phyloP scores from a whole-genome alignment of 1,140 invertebrate genomes.

The Popillia japonica region DNA sequence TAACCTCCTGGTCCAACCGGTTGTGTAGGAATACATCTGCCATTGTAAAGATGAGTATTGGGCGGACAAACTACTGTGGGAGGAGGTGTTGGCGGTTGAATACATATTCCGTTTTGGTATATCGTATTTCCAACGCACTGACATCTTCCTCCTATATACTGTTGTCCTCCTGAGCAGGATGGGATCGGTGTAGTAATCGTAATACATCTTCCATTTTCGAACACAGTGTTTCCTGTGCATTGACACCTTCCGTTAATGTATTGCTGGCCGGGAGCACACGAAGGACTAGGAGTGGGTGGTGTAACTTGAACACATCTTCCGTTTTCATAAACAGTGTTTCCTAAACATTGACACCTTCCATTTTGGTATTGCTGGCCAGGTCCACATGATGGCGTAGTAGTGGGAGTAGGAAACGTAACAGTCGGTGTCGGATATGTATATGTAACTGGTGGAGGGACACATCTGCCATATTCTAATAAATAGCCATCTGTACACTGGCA shows the following conservation, averaged over 20 bases:
- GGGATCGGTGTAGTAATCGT: neutral
- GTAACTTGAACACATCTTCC: conserved; percentile 22
- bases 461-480: neutral
- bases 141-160: conserved; percentile 18
- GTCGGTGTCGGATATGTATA: too few species aligned
- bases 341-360: conserved; percentile 22
- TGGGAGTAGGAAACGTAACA: neutral
- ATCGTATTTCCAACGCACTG: neutral
- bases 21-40: conserved; percentile 18
- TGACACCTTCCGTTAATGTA: conserved; percentile 27
- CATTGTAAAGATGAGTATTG: neutral
- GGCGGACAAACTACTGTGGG: neutral
- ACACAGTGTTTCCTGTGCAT: neutral
- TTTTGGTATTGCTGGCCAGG: conserved; percentile 8
- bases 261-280: neutral
- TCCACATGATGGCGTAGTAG: neutral
- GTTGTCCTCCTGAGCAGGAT: neutral
- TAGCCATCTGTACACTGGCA: conserved; percentile 6
- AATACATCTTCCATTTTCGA: conserved; percentile 21
- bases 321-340: conserved; percentile 16
- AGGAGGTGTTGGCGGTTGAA: neutral
- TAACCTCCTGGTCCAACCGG: conserved; percentile 8
- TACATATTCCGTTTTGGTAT: conserved; percentile 9
- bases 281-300: neutral
- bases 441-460: neutral